phyloP scores from a whole-genome alignment of 2,797 vertebrate genomes.

The Coregonus suidteri region DNA sequence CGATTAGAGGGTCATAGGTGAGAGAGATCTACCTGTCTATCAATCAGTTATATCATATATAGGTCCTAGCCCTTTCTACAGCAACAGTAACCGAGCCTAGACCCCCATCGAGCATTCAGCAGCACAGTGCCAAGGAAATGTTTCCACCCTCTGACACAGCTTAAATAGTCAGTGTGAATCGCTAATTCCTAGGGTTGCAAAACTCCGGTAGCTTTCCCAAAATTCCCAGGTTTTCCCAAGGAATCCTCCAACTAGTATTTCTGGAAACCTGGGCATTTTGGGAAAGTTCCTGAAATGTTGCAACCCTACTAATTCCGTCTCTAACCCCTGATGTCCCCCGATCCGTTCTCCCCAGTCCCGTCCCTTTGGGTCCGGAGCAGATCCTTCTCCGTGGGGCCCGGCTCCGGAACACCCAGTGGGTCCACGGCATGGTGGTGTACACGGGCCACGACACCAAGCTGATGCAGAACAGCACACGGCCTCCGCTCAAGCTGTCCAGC shows the following conservation, averaged over 20 bases:
- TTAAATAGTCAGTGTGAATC: background rate
- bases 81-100: background rate
- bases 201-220: too few relatives aligned
- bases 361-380: conserved; percentile 94
- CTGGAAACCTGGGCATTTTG: too few relatives aligned
- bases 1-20: conserved; percentile 83
- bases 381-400: conserved; percentile 96
- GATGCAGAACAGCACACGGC: conserved; percentile 99
- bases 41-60: background rate
- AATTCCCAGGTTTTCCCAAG: background rate
- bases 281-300: too few relatives aligned
- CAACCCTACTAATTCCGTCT: too few relatives aligned
- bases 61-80: background rate
- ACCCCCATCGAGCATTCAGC: background rate
- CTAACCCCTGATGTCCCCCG: too few relatives aligned
- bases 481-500: conserved; percentile 97
- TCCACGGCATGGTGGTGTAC: conserved; percentile 96
- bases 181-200: background rate
- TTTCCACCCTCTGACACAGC: background rate
- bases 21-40: conserved; percentile 25
- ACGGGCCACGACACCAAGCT: conserved; percentile 99
- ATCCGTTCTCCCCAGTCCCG: conserved; percentile 73
- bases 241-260: background rate
- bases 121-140: background rate
- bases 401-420: conserved; percentile 97